These are phyloP conservation scores for Gallirallus australis DNA, from an alignment of 2,797 vertebrate species.

Conservation along the genomic window DNA sequence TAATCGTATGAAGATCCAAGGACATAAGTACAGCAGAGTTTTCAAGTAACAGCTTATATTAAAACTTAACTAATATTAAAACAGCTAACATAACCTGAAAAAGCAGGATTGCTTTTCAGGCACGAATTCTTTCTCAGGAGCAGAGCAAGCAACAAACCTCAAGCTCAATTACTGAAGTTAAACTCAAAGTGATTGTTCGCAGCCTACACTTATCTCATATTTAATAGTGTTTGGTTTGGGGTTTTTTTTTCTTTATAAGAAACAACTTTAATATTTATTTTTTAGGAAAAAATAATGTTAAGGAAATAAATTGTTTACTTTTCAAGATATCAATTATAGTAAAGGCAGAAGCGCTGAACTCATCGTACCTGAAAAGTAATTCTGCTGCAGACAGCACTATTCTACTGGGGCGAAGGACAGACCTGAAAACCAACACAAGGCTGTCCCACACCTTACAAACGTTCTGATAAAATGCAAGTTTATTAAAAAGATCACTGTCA, in stretches of 20 bases:
- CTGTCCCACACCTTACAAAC: conserved; percentile 67
- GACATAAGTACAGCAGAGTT: not conserved
- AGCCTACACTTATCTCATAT: not conserved
- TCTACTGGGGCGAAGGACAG: not conserved
- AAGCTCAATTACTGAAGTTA: not conserved
- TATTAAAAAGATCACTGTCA: conserved; percentile 87
- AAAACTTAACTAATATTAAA: conserved; percentile 31
- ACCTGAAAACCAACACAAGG: not conserved
- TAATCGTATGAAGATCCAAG: conserved; percentile 1
- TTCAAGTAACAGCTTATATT: conserved; percentile 26
- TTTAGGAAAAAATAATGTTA: not conserved
- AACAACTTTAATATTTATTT: not conserved
- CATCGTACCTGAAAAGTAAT: not conserved
- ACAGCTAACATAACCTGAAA: not conserved
- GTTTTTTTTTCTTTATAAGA: not conserved
- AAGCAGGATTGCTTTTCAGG: not conserved
- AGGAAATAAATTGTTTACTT: not conserved
- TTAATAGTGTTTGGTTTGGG: not conserved
- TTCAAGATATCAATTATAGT: not conserved
- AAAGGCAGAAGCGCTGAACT: not conserved
- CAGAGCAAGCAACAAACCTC: not conserved
- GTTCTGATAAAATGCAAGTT: conserved; percentile 84
- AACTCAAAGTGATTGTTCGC: not conserved
- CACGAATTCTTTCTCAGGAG: not conserved
- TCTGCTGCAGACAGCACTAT: not conserved